Evolutionary conservation across 1,140 invertebrate genomes (phyloP), one percentile per base, ranked within the genome.

Genomic region (Pseudomyrmex dendroicus): DNA sequence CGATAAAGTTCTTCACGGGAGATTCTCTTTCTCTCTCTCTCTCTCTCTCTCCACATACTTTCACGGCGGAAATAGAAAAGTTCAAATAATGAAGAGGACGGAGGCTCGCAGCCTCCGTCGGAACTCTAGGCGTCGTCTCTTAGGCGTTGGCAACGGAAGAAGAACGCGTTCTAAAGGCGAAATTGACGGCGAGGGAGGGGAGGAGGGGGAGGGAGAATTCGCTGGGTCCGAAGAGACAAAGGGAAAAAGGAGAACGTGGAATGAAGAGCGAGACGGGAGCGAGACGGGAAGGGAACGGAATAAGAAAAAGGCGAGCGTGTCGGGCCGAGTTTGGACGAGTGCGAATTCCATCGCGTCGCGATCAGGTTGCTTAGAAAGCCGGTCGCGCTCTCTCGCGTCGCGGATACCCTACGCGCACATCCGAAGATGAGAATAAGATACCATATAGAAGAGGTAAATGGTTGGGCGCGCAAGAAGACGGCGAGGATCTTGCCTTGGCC

Each of bases 331-430:
- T 85, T 82, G 85, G 72, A 82, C 62, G 70, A 86, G 86, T 72
- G 84, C 77, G 84, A 83, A 90, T 90, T 90, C 89, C 89, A 86
- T 74, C 89, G 89, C 86, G 89, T 88, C 89, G 77, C 68, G 89
- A 90, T 90, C 86, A 86, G 73, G 74, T 90, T 89, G 89, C 86
- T 90, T 88, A 90, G 89, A 88, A 84, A 77, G 84, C 86, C 59
- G 73, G 66, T 86, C 63, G 86, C 82, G 61, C 84, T 90, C 84
- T 90, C 84, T 78, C 72, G 57, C 68, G 82, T 50, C 56, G 48
- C 52, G 63, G 68, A 78, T 72, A 52, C 74, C 68, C 63, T 35
- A 35, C 57, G 61, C 82, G 46, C 88, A 15, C 84, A 87, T 89
- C 89, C 61, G 78, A 90, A 84, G 88, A 89, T 86, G 80, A 83